Conservation (phyloP, 2,888 invertebrate genomes). For the Lasiommata megera region DNA sequence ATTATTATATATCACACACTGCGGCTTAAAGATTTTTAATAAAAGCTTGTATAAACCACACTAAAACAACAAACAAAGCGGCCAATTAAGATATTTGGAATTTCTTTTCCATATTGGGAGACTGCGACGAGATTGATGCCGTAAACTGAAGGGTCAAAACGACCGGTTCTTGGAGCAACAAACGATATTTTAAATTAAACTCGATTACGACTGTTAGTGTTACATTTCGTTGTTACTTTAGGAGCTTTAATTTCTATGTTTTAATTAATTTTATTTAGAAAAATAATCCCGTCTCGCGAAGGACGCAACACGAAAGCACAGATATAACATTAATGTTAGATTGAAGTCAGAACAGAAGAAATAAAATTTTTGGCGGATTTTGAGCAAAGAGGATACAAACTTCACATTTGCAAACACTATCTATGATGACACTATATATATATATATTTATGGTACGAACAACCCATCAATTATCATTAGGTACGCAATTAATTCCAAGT, state of each 20-base stretch:
- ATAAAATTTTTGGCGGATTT: too few species aligned
- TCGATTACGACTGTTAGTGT: slow-evolving; percentile 1
- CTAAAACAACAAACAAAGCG: slow-evolving; percentile 22
- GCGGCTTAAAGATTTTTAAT: slow-evolving; percentile 17
- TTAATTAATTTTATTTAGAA: slow-evolving; percentile 31
- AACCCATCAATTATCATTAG: too few species aligned
- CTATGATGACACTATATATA: too few species aligned
- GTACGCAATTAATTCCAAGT: too few species aligned
- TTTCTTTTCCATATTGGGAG: slow-evolving; percentile 64
- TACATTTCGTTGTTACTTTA: slow-evolving; percentile 17
- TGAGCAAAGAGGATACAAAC: too few species aligned
- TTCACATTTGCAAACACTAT: too few species aligned
- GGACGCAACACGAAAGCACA: slow-evolving; percentile 70
- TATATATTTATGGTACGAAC: too few species aligned
- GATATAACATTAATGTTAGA: slow-evolving; percentile 37
- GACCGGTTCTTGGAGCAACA: slow-evolving; percentile 45
- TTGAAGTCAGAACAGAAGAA: too few species aligned
- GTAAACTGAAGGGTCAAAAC: slow-evolving; percentile 66
- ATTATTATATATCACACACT: slow-evolving; percentile 35
- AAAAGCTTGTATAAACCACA: slow-evolving; percentile 27
- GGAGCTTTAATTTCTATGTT: slow-evolving; percentile 20
- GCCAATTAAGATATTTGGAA: slow-evolving; percentile 49
- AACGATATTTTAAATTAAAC: slow-evolving; percentile 21
- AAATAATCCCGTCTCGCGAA: slow-evolving; percentile 44
- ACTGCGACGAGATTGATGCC: slow-evolving; percentile 65